Percentiles rank a stretch among this genome's conserved stretches.
phyloP scores from a whole-genome alignment of 2,113 vertebrate genomes.

The Notarius quadriscutis region DNA sequence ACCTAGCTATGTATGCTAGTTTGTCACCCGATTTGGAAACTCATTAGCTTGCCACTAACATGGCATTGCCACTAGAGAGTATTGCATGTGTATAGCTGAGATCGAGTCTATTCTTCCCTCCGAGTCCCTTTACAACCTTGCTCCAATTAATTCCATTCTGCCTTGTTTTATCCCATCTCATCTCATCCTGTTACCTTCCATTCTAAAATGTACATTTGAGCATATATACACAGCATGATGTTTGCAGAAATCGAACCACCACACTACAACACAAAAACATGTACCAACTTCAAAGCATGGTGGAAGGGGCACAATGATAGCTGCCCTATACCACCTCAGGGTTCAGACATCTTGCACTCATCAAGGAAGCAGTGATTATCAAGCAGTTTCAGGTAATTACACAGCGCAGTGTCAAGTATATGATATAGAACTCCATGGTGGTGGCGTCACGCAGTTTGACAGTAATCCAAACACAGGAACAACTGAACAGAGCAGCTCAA shows the following conservation, averaged over 20 bases:
- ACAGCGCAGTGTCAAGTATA: not conserved
- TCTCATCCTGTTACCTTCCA: not conserved
- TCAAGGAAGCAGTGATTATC: not conserved
- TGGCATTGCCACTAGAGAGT: not conserved
- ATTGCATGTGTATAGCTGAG: not conserved
- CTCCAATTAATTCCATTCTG: not conserved
- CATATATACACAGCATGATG: not conserved
- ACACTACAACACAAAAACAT: not conserved
- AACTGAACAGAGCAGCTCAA: not conserved
- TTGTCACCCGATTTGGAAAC: not conserved
- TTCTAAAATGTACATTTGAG: not conserved
- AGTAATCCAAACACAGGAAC: not conserved
- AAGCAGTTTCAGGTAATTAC: conserved; percentile 11
- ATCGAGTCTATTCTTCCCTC: not conserved
- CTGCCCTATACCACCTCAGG: conserved; percentile 9
- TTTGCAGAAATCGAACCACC: not conserved
- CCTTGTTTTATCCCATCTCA: not conserved
- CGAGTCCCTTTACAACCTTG: not conserved
- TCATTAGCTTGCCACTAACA: not conserved
- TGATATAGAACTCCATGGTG: not conserved
- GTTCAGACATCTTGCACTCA: conserved; percentile 10
- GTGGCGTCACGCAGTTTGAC: not conserved
- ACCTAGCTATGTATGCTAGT: no score
- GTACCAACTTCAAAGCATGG: conserved; percentile 4
- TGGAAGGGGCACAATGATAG: not conserved